Conservation (phyloP, 2,888 invertebrate species). For the Drosophila austrosaltans region DNA sequence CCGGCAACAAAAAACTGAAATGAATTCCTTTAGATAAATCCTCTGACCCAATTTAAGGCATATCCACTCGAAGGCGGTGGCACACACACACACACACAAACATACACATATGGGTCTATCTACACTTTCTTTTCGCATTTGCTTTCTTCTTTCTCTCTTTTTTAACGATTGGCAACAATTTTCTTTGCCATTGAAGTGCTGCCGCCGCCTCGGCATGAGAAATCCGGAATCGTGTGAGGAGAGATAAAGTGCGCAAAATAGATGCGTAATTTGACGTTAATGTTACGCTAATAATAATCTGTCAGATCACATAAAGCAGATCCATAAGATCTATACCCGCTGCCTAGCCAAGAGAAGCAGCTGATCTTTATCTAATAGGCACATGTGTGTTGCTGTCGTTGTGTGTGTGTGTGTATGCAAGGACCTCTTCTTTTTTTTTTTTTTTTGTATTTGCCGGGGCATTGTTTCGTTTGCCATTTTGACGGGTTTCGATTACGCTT, state of each 20-base stretch:
- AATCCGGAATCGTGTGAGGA: constrained; percentile 1
- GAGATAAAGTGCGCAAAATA: constrained; percentile 76
- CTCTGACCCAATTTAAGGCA: constrained; percentile 9
- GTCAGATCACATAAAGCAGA: constrained; percentile 72
- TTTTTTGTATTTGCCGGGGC: constrained; percentile 35
- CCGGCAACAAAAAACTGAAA: background rate
- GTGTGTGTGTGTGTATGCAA: constrained; percentile 54
- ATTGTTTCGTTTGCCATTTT: constrained; percentile 72
- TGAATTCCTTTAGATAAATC: constrained; percentile 3
- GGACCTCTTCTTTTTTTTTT: constrained; percentile 27
- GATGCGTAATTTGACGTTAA: constrained; percentile 81
- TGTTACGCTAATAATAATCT: constrained; percentile 82
- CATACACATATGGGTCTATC: constrained; percentile 13
- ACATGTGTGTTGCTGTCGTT: constrained; percentile 23
- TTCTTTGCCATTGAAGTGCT: constrained; percentile 40
- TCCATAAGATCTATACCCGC: constrained; percentile 14
- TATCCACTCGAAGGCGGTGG: constrained; percentile 22
- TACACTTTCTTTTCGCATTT: background rate
- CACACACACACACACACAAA: background rate
- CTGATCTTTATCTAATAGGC: constrained; percentile 37
- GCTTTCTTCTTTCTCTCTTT: background rate
- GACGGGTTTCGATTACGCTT: constrained; percentile 76
- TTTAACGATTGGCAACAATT: constrained; percentile 37
- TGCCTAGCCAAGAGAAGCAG: constrained; percentile 18
- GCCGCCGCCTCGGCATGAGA: background rate